Conservation (phyloP, 2,888 invertebrate genomes). For the Chrysodeixis includens region DNA sequence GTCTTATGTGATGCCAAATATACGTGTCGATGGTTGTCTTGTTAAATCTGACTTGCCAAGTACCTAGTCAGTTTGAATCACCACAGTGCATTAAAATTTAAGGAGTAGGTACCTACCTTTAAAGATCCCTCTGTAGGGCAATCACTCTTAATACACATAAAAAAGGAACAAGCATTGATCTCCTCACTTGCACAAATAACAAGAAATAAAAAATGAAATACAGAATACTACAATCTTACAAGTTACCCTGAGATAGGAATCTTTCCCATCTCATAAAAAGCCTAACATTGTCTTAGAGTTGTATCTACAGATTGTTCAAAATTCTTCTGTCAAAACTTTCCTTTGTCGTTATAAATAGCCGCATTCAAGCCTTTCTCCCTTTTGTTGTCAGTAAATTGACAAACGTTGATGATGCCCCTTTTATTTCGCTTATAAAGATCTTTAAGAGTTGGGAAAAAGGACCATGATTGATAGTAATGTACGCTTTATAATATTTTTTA, state of each 20-base stretch:
- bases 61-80: no score
- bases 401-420: not conserved
- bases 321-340: not conserved
- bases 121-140: no score
- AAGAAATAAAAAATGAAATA: not conserved
- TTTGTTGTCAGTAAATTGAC: constrained; percentile 1
- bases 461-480: not conserved
- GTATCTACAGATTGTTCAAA: constrained; percentile 4
- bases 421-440: not conserved
- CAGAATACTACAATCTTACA: no score
- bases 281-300: not conserved
- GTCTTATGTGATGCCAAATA: no score
- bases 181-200: no score
- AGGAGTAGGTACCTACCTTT: no score
- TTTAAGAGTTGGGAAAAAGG: not conserved
- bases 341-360: not conserved
- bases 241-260: no score
- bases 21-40: no score
- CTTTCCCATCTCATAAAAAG: not conserved
- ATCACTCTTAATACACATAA: no score
- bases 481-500: not conserved
- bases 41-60: no score
- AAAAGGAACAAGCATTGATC: no score
- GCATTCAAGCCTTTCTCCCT: not conserved
- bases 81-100: no score